Conservation (phyloP, 30 jellyfish, hydroid and myxozoan species). For the Aurelia sp. region DNA sequence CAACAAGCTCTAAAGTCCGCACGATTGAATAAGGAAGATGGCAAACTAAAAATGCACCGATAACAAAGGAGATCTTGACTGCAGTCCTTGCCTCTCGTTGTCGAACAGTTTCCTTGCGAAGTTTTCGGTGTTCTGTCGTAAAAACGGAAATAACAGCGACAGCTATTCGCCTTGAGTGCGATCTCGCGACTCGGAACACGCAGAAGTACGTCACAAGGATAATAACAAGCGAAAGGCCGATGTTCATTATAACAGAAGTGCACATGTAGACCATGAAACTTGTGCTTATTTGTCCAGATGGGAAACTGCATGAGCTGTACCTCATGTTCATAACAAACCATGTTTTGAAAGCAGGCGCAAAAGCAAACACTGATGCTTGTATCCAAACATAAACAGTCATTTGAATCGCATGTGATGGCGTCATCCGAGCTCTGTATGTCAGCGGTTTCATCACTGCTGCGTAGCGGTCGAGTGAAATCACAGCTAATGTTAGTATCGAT, state of each 20-base stretch:
- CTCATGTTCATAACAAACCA: slow-evolving; percentile 80
- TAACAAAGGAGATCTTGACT: slow-evolving; percentile 74
- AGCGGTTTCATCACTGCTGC: slow-evolving; percentile 94
- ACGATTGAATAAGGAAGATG: slow-evolving; percentile 80
- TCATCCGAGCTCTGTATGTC: slow-evolving; percentile 85
- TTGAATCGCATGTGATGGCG: slow-evolving; percentile 69
- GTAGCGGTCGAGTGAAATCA: slow-evolving; percentile 83
- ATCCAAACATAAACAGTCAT: slow-evolving; percentile 68
- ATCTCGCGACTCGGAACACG: slow-evolving; percentile 87
- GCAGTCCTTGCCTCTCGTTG: slow-evolving; percentile 91
- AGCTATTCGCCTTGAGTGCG: slow-evolving; percentile 86
- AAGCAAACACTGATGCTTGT: slow-evolving; percentile 75
- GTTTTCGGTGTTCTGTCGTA: slow-evolving; percentile 48
- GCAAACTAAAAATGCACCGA: slow-evolving; percentile 82
- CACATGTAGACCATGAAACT: slow-evolving; percentile 64
- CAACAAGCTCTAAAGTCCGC: slow-evolving; percentile 68
- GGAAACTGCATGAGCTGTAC: slow-evolving; percentile 67
- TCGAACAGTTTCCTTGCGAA: slow-evolving; percentile 75
- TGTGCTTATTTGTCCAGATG: slow-evolving; percentile 38
- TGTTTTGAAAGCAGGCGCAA: slow-evolving; percentile 53
- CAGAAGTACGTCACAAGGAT: slow-evolving; percentile 77
- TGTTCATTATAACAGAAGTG: slow-evolving; percentile 43
- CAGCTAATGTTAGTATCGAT: slow-evolving; percentile 83
- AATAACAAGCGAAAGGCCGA: slow-evolving; percentile 65
- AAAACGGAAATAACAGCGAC: slow-evolving; percentile 69